These are phyloP conservation scores for Neoaliturus tenellus DNA, from an alignment of 2,888 invertebrate species.

Conservation along the genomic window DNA sequence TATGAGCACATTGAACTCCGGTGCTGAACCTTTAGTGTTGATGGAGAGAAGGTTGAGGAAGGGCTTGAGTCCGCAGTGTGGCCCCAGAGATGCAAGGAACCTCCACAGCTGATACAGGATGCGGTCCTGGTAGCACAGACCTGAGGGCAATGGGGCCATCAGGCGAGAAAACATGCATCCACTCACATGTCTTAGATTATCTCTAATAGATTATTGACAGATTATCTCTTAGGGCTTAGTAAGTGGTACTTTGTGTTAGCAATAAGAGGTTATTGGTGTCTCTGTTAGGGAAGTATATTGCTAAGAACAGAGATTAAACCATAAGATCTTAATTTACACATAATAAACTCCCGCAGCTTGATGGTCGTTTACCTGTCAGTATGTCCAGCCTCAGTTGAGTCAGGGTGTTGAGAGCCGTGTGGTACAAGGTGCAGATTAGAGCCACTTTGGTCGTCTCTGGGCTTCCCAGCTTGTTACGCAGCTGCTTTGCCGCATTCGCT, in stretches of 20 bases:
- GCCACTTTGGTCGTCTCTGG: constrained; percentile 87
- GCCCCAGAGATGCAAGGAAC: constrained; percentile 91
- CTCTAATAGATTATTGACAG: too few species aligned
- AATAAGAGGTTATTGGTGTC: too few species aligned
- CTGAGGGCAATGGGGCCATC: constrained; percentile 77
- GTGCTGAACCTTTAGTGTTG: constrained; percentile 87
- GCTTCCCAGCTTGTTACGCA: constrained; percentile 79
- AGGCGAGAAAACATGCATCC: too few species aligned
- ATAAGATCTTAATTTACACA: too few species aligned
- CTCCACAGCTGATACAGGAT: constrained; percentile 94
- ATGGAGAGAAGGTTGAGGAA: constrained; percentile 90
- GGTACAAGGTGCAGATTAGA: constrained; percentile 93
- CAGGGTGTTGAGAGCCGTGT: constrained; percentile 92
- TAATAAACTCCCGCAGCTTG: too few species aligned
- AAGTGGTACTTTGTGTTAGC: too few species aligned
- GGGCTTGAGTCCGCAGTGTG: constrained; percentile 91
- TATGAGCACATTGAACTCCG: constrained; percentile 95
- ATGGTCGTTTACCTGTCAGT: constrained; percentile 91
- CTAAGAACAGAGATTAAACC: too few species aligned
- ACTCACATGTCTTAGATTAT: too few species aligned
- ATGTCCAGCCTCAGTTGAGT: constrained; percentile 95
- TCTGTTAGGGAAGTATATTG: too few species aligned
- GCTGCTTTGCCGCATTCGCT: constrained; percentile 74
- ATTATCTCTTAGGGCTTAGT: too few species aligned
- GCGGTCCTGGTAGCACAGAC: constrained; percentile 95